A percentile compares a stretch with the other conserved stretches of the same genome.
These are phyloP conservation scores for Corydoras sp. DNA, from an alignment of 2,113 vertebrate species.

Conservation along the genomic window DNA sequence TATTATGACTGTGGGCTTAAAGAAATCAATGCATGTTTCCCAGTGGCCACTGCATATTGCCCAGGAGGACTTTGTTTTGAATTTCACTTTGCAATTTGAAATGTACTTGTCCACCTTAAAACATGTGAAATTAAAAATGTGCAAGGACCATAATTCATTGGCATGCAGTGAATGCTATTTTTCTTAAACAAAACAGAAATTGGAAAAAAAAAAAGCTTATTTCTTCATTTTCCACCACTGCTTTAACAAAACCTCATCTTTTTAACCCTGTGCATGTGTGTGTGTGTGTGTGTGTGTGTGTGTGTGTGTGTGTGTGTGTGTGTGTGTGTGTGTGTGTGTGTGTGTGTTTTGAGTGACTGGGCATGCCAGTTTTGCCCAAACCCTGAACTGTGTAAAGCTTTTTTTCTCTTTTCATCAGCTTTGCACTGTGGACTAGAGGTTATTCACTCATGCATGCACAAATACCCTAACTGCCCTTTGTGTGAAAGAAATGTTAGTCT, in stretches of 20 bases:
- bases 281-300: constrained; percentile 16
- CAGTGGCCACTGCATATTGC: too few relatives aligned
- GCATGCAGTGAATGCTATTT: constrained; percentile 61
- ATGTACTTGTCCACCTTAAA: too few relatives aligned
- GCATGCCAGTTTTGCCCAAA: constrained; percentile 11
- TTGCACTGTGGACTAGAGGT: constrained; percentile 30
- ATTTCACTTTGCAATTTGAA: too few relatives aligned
- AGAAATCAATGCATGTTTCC: too few relatives aligned
- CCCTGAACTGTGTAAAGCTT: constrained; percentile 31
- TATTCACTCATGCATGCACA: constrained; percentile 27
- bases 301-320: constrained; percentile 1
- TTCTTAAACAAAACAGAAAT: constrained; percentile 60
- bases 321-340: constrained; percentile 15
- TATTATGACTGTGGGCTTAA: too few relatives aligned
- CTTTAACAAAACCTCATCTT: constrained; percentile 37
- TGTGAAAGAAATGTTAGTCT: constrained; percentile 24
- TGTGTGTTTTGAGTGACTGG: constrained; percentile 1
- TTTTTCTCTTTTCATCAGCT: constrained; percentile 36
- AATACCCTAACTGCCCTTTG: constrained; percentile 37
- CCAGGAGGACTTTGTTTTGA: too few relatives aligned
- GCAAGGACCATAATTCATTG: constrained; percentile 43
- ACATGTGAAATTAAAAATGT: constrained; percentile 33
- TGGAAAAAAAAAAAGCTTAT: constrained; percentile 54
- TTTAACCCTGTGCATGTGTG: not conserved
- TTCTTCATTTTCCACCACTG: constrained; percentile 48